These are phyloP conservation scores for Sycophaga agraensis DNA, from an alignment of 1,140 invertebrate species.

Conservation along the genomic window DNA sequence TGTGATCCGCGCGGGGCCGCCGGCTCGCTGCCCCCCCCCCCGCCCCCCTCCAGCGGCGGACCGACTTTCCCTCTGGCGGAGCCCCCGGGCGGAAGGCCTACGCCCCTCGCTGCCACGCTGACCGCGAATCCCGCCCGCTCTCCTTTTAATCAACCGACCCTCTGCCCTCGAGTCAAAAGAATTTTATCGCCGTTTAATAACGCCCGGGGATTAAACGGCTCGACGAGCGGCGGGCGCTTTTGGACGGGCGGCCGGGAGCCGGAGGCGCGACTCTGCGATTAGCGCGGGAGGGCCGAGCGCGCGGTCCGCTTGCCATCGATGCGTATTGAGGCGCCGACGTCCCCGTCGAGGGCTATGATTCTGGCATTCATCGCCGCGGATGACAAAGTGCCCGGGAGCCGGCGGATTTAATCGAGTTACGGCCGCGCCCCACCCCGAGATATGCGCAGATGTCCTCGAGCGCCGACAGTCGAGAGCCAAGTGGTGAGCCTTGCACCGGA, in stretches of 20 bases:
- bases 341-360: not conserved
- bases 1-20: constrained; percentile 14
- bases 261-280: not conserved
- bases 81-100: too few species aligned
- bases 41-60: not conserved
- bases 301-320: not conserved
- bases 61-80: too few species aligned
- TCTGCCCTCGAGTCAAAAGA: not conserved
- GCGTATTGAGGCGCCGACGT: not conserved
- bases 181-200: too few species aligned
- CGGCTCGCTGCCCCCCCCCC: not conserved
- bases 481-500: constrained; percentile 12
- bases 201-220: too few species aligned
- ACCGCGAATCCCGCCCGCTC: too few species aligned
- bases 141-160: too few species aligned
- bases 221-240: not conserved
- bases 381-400: not conserved
- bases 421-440: not conserved
- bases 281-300: too few species aligned
- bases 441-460: constrained; percentile 5
- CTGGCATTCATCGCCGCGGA: not conserved
- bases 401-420: constrained; percentile 4
- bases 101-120: too few species aligned
- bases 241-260: too few species aligned
- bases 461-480: constrained; percentile 16